Evolutionary conservation across 1,140 invertebrate genomes (phyloP).

Genomic region (Rhopalosiphum maidis): DNA sequence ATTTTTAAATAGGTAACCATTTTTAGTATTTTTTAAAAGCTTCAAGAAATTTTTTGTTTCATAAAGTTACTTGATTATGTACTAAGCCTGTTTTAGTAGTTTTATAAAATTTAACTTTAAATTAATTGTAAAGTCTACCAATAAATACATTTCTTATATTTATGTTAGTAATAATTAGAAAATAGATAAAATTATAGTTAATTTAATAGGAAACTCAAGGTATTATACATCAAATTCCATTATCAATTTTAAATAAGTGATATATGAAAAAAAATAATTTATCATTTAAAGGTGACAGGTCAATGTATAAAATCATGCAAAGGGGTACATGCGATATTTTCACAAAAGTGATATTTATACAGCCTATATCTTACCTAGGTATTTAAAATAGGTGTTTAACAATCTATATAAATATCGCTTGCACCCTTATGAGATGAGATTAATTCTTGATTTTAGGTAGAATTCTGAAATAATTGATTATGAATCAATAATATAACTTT

Average conservation of each 20-base stretch:
- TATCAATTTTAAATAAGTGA: background rate
- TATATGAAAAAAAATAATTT: background rate
- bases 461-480: slow-evolving; percentile 45
- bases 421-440: slow-evolving; percentile 18
- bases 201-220: slow-evolving; percentile 1
- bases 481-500: background rate
- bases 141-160: background rate
- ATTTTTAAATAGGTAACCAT: background rate
- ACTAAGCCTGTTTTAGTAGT: slow-evolving; percentile 29
- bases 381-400: slow-evolving; percentile 30
- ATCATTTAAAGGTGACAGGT: background rate
- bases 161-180: slow-evolving; percentile 7
- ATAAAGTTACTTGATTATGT: background rate
- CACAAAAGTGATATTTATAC: slow-evolving; percentile 37
- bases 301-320: slow-evolving; percentile 42
- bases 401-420: slow-evolving; percentile 51
- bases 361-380: slow-evolving; percentile 51
- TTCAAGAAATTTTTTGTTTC: background rate
- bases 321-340: slow-evolving; percentile 50
- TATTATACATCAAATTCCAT: background rate
- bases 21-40: background rate
- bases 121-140: background rate
- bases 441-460: slow-evolving; percentile 36
- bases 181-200: background rate
- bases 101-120: background rate